Evolutionary conservation across 2,797 vertebrate species (phyloP).

Genomic region (Mormyrops attenuatus): DNA sequence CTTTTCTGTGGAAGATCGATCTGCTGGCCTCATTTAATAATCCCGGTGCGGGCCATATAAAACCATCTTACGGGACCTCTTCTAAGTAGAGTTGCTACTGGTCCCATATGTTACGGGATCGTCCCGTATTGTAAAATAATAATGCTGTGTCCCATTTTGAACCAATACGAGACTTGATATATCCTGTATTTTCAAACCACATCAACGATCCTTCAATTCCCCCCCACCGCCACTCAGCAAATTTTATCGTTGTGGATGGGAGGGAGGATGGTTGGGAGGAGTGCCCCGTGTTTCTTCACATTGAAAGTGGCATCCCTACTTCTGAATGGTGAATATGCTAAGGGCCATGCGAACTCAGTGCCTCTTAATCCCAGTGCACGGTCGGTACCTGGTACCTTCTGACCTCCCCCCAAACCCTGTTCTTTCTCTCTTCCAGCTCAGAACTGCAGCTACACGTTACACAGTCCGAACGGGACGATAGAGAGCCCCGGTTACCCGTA

Average conservation of each 20-base stretch:
- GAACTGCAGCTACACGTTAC: conserved; percentile 90
- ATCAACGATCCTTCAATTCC: not conserved
- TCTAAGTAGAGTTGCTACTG: not conserved
- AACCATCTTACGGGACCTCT: not conserved
- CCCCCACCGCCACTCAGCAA: not conserved
- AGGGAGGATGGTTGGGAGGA: not conserved
- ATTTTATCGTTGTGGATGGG: not conserved
- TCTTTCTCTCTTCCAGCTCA: conserved; percentile 68
- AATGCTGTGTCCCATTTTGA: not conserved
- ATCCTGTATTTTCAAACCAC: not conserved
- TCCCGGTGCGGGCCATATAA: not conserved
- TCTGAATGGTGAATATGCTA: not conserved
- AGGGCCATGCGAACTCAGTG: not conserved
- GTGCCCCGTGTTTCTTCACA: not conserved
- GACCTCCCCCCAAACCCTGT: conserved; percentile 23
- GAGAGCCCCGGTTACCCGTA: conserved; percentile 97
- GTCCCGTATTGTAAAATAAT: not conserved
- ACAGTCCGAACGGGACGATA: conserved; percentile 87
- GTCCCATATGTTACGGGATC: not conserved
- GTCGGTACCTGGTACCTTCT: not conserved
- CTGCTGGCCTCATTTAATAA: not conserved
- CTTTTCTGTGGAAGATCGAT: not conserved
- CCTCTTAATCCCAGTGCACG: not conserved
- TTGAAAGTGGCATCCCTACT: not conserved
- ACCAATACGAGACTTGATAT: not conserved